phyloP scores from a whole-genome alignment of 2,888 invertebrate species.

The Acleris sparsana region DNA sequence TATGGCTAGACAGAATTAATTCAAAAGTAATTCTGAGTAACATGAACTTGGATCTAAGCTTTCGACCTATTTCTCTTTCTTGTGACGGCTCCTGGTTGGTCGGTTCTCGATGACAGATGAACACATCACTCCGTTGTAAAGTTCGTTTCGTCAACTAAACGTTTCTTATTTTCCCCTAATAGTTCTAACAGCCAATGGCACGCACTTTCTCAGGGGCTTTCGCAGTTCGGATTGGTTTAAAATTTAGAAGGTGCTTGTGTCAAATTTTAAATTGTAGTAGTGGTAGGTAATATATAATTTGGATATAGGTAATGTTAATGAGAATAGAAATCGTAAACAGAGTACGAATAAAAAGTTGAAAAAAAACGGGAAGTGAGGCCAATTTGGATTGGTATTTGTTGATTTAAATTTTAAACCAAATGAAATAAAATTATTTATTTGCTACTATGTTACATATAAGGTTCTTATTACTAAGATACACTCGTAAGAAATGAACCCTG shows the following conservation, averaged over 20 bases:
- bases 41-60: conserved; percentile 53
- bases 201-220: conserved; percentile 20
- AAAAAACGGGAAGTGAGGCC: too few relatives aligned
- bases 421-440: too few relatives aligned
- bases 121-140: conserved; percentile 38
- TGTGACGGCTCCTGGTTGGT: conserved; percentile 55
- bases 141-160: conserved; percentile 10
- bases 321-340: too few relatives aligned
- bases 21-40: conserved; percentile 31
- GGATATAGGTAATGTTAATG: not conserved
- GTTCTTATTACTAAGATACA: too few relatives aligned
- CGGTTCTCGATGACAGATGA: conserved; percentile 43
- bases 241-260: conserved; percentile 6
- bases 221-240: conserved; percentile 25
- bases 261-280: not conserved
- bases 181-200: conserved; percentile 22
- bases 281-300: not conserved
- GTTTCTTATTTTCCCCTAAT: conserved; percentile 11
- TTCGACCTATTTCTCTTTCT: conserved; percentile 78
- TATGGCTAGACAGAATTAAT: conserved; percentile 43
- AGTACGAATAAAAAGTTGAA: too few relatives aligned
- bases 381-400: too few relatives aligned
- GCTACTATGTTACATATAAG: too few relatives aligned
- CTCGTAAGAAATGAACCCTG: too few relatives aligned
- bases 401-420: too few relatives aligned